Base-by-base conservation (phyloP, 2,888 invertebrate species). In the Panopea generosa region DNA sequence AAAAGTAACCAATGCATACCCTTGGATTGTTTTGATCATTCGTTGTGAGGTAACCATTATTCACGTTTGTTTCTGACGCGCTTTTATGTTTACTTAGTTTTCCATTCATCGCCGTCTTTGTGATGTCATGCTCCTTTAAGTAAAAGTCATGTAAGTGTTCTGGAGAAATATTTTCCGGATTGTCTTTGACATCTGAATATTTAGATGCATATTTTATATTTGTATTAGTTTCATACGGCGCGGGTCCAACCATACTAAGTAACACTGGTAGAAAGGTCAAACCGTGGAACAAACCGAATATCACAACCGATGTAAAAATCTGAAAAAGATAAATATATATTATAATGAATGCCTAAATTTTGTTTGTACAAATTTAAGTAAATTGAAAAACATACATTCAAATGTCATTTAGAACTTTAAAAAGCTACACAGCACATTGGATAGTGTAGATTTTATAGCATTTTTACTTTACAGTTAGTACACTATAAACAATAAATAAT, bases 251-350 rank as follows among this genome's bases (percentile, higher is more conserved):
- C 70, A 95, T 93, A 84, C 96, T 96, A 43, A 97, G 93, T 55
- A 96, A 93, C 22, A 96, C 96, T 1, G 96, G 96, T 74, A 96
- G 93, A 77, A 96, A 94, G 43, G 96, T 92, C 24, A 96, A 92
- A 14, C 96, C 97, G 90, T 96, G 95, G 90, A 95, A 96, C 22
- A 96, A 92, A 33, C 97, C 97, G 91, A 96, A 96, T 29, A 95
- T 60, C 69, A 96, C 95, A 1, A 96, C 96, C 74, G 96, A 93
- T 52, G 95, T 93, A 90, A 96, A 96, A 89, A 96, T 96, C 90
- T 90, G 80, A 33, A 84, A 83, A 26, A 24, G 22, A 52, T 38
- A 20, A 16, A 26, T 33, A 60, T 1, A 56, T 11, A 16, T 40
- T 40, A 11, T 40, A 40, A 40, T 7, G 40, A 40, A 11, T 16